A percentile compares a stretch with the other conserved stretches of the same genome.
These are phyloP conservation scores for Argyresthia albistria DNA, from an alignment of 2,888 invertebrate genomes.

Conservation along the genomic window DNA sequence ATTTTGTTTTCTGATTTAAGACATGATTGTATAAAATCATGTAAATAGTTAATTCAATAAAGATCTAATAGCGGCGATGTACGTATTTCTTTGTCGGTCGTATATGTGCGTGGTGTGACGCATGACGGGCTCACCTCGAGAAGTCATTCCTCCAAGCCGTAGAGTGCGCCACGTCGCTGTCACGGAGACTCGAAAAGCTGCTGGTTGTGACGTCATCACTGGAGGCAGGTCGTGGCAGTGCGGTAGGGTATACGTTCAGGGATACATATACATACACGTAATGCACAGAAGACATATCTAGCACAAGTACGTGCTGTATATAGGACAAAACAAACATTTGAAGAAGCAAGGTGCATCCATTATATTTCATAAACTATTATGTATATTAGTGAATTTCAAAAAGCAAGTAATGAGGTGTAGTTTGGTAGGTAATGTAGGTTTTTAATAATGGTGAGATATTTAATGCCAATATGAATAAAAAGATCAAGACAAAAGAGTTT, in stretches of 20 bases:
- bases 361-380: background rate
- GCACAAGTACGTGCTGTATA: slow-evolving; percentile 1
- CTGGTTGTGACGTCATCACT: slow-evolving; percentile 61
- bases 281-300: slow-evolving; percentile 25
- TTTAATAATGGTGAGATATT: no score
- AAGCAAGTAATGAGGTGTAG: no score
- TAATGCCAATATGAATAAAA: background rate
- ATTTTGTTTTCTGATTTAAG: no score
- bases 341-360: background rate
- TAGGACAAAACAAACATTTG: background rate
- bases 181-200: slow-evolving; percentile 54
- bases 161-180: slow-evolving; percentile 39
- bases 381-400: no score
- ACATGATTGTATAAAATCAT: no score
- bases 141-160: slow-evolving; percentile 62
- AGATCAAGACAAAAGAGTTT: slow-evolving; percentile 2
- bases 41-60: no score
- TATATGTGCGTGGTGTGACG: no score
- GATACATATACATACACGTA: slow-evolving; percentile 50
- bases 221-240: slow-evolving; percentile 45
- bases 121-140: slow-evolving; percentile 43
- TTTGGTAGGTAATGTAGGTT: no score
- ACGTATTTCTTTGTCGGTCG: no score
- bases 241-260: slow-evolving; percentile 47
- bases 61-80: no score